Percentiles rank a stretch among this genome's conserved stretches.
Evolutionary conservation across 2,113 vertebrate species (phyloP).

Genomic region (Dolichallabes microphthalmus): DNA sequence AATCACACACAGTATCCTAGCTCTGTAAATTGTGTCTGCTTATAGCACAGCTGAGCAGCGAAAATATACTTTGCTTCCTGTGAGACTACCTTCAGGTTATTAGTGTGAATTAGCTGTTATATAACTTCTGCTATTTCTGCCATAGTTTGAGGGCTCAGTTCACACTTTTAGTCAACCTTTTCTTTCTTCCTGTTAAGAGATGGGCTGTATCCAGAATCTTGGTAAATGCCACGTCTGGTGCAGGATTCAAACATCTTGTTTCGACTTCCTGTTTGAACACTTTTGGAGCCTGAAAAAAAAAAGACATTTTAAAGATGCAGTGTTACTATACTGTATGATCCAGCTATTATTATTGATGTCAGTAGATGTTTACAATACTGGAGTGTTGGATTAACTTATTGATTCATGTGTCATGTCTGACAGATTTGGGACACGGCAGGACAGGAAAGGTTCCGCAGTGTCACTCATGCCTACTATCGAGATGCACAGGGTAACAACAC

Average conservation of each 20-base stretch:
- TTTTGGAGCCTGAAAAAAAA: not conserved
- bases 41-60: slow-evolving; percentile 2
- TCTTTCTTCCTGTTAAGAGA: slow-evolving; percentile 6
- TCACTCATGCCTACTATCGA: slow-evolving; percentile 96
- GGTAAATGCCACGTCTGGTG: not conserved
- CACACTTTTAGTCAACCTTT: slow-evolving; percentile 29
- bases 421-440: slow-evolving; percentile 99
- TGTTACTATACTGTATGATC: not conserved
- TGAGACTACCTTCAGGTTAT: slow-evolving; percentile 35
- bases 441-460: slow-evolving; percentile 95
- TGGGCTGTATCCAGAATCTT: not conserved
- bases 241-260: not conserved
- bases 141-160: slow-evolving; percentile 24
- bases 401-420: not conserved
- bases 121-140: slow-evolving; percentile 38
- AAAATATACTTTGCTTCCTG: slow-evolving; percentile 33
- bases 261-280: not conserved
- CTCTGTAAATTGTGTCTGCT: not conserved
- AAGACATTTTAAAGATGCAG: not conserved
- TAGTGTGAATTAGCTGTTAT: slow-evolving; percentile 38
- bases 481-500: slow-evolving; percentile 88
- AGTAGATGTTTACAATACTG: slow-evolving; percentile 7
- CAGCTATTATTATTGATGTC: not conserved
- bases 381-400: slow-evolving; percentile 43
- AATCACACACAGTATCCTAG: not conserved